Evolutionary conservation across 2,888 invertebrate genomes (phyloP).

Genomic region (Patella ulyssiponensis): DNA sequence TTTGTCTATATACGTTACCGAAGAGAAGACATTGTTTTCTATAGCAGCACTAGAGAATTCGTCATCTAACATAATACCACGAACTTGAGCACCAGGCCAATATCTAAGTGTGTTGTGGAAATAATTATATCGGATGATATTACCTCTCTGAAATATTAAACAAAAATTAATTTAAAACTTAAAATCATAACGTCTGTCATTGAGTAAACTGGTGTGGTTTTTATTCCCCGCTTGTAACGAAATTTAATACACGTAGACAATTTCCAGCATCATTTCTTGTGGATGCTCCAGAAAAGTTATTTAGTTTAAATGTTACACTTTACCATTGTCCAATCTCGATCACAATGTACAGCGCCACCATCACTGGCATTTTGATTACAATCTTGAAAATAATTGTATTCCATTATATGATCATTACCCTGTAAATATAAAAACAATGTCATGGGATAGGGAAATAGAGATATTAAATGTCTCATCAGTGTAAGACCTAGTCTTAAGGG

Average conservation of each 20-base stretch:
- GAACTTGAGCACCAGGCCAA: constrained; percentile 46
- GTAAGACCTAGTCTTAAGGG: too few relatives aligned
- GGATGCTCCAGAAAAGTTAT: too few relatives aligned
- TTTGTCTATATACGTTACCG: constrained; percentile 37
- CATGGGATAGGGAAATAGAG: neutral
- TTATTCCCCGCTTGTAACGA: too few relatives aligned
- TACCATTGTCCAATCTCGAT: constrained; percentile 51
- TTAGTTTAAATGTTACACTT: too few relatives aligned
- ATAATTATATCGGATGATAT: constrained; percentile 49
- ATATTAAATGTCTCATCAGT: neutral
- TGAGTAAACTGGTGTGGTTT: too few relatives aligned
- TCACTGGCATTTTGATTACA: constrained; percentile 48
- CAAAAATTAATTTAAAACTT: neutral
- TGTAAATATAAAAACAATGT: constrained; percentile 17
- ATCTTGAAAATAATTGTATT: constrained; percentile 51
- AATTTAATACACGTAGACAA: too few relatives aligned
- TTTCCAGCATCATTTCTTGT: too few relatives aligned
- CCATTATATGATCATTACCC: constrained; percentile 55
- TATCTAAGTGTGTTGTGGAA: constrained; percentile 46
- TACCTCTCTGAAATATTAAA: constrained; percentile 44
- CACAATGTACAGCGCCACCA: constrained; percentile 52
- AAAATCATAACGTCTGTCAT: too few relatives aligned
- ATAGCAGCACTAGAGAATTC: constrained; percentile 48
- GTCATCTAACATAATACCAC: constrained; percentile 55
- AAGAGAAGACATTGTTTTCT: constrained; percentile 52